phyloP scores from a whole-genome alignment of 2,113 vertebrate genomes.

The Malurus alboscapulatus region DNA sequence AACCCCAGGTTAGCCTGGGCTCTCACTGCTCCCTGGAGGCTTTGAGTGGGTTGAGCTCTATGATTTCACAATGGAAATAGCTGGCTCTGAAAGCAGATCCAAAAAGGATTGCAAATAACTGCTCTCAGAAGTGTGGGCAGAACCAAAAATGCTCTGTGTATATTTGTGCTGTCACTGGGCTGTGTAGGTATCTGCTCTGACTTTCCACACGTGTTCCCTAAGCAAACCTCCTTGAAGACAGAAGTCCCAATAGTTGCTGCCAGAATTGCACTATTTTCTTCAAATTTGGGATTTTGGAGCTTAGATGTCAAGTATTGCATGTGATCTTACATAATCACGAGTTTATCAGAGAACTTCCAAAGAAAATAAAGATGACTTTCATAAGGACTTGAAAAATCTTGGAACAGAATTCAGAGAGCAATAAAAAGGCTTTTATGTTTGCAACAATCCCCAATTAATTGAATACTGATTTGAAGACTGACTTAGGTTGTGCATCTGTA shows the following conservation, averaged over 20 bases:
- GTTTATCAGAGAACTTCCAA: neutral
- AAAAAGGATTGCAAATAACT: neutral
- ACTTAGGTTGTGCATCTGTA: neutral
- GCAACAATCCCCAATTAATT: neutral
- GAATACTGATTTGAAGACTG: neutral
- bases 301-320: neutral
- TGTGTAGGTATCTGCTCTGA: neutral
- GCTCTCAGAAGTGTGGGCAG: neutral
- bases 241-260: neutral
- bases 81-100: neutral
- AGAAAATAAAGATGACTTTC: neutral
- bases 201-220: accelerated
- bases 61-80: neutral
- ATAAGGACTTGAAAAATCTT: neutral
- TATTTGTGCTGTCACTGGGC: neutral
- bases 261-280: neutral
- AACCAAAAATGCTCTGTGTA: neutral
- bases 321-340: neutral
- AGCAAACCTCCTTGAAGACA: neutral
- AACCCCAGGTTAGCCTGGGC: neutral
- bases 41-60: neutral
- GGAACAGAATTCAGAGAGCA: neutral
- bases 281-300: neutral
- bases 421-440: neutral
- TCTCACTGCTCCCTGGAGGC: neutral